phyloP scores from a whole-genome alignment of 2,797 vertebrate genomes.

The Sebastes aleutianus region DNA sequence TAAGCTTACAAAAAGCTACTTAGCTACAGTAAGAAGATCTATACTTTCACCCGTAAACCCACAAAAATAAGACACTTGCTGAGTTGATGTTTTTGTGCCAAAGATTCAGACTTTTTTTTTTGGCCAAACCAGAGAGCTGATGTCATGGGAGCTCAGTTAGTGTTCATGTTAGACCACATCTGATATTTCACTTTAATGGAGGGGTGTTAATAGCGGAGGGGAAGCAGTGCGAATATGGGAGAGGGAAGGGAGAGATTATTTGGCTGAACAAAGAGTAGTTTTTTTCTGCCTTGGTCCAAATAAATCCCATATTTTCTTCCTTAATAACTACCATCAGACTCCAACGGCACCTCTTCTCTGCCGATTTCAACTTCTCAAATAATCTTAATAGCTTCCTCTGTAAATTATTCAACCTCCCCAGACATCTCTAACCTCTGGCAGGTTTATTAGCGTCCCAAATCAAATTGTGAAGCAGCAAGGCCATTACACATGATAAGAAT shows the following conservation, averaged over 20 bases:
- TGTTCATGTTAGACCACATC: constrained; percentile 55
- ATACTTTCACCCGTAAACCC: neutral
- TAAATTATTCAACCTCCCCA: constrained; percentile 33
- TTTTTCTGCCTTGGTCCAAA: neutral
- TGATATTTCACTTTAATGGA: constrained; percentile 72
- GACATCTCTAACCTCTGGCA: constrained; percentile 35
- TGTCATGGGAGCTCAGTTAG: constrained; percentile 69
- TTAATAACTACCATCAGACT: neutral
- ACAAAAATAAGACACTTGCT: constrained; percentile 21
- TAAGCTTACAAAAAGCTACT: neutral
- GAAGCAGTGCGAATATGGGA: constrained; percentile 6
- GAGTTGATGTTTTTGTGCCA: constrained; percentile 46
- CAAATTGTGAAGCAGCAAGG: constrained; percentile 38
- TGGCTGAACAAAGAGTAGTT: constrained; percentile 21
- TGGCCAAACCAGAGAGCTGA: constrained; percentile 62
- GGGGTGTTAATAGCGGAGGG: constrained; percentile 50
- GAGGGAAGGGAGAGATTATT: constrained; percentile 17
- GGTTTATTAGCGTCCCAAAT: constrained; percentile 47
- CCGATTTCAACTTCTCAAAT: constrained; percentile 34
- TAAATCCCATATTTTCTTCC: constrained; percentile 25
- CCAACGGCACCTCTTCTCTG: constrained; percentile 5
- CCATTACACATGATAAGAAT: constrained; percentile 31
- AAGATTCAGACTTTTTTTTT: constrained; percentile 38
- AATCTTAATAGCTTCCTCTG: constrained; percentile 50
- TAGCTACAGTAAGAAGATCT: neutral